Base-by-base conservation (phyloP, 2,113 vertebrate genomes). In the Tachuris rubrigastra region DNA sequence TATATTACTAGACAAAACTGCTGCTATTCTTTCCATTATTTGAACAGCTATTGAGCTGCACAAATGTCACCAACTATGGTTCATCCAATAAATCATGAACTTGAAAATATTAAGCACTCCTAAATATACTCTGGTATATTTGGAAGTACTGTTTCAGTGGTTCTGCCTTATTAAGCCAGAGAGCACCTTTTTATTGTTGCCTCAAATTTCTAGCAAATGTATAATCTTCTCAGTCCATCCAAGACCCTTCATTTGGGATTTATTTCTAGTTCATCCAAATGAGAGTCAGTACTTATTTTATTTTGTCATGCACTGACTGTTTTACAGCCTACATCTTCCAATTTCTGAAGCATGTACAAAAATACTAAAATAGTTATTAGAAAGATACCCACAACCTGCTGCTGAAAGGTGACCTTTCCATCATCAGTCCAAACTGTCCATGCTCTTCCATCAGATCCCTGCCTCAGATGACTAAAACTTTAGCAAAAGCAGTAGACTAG, bases 31-130 rank as follows among this genome's bases (percentile, higher is more conserved):
- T 94, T 84, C 68, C 30, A 37, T 83, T 91, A 74, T 83, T 92
- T 92, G 82, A 88, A 77, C 28, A 89, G 47, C 44, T 78, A 84
- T 84, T 86, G 79, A 90, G 68, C 47, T 90, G 69, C 39, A 91
- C 68, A 92, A 84, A 86, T 93, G 88, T 88, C 79, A 89, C 56
- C 4, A 4, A 60, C 42, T 63, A 21, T 35, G 31, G 30, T 77
- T 90, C 68, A 77, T 56, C 44, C 60, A 81, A 75, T 95, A 95
- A 94, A 92, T 92, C 76, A 78, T 1, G 1, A 81, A 59, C 69
- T 72, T 47, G 31, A 94, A 92, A 96, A 84, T 86, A 91, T 84
- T 90, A 78, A 84, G 30, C 24, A 55, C 59, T 86, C 37, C 39
- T 92, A 95, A 88, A 86, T 92, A 93, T 56, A 91, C 14, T 80